Conservation (phyloP, 2,797 vertebrate species). For the Champsocephalus esox region DNA sequence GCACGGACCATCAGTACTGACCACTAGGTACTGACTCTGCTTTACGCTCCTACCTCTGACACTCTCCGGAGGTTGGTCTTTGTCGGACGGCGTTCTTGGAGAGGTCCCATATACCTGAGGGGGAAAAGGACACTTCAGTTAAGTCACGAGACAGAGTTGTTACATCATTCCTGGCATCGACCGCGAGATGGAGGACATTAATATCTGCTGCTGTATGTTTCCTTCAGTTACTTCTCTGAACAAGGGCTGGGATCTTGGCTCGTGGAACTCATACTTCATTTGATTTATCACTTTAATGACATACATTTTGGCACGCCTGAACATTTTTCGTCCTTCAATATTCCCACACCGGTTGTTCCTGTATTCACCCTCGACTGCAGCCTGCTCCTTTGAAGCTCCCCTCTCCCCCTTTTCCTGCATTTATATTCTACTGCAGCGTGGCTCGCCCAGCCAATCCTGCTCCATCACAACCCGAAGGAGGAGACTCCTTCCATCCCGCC, state of each 20-base stretch:
- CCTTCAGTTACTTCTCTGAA: neutral
- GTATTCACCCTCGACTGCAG: constrained; percentile 24
- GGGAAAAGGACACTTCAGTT: neutral
- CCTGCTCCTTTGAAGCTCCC: constrained; percentile 20
- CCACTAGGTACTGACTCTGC: neutral
- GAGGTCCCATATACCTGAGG: neutral
- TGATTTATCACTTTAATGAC: constrained; percentile 18
- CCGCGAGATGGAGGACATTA: neutral
- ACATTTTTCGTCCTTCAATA: constrained; percentile 12
- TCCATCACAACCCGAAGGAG: constrained; percentile 65
- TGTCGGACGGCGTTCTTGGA: neutral
- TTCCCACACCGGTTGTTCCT: constrained; percentile 3
- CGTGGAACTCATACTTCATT: neutral
- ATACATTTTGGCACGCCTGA: neutral
- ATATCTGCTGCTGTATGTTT: neutral
- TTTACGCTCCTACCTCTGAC: neutral
- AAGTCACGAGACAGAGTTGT: constrained; percentile 12
- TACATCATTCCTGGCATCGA: neutral
- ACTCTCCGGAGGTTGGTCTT: neutral
- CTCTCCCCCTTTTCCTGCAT: constrained; percentile 50
- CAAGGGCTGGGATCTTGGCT: neutral
- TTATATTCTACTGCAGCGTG: constrained; percentile 72
- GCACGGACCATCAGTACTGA: neutral
- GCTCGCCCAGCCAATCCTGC: constrained; percentile 69
- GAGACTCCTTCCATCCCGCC: constrained; percentile 58